These are phyloP conservation scores for Papilio gigon DNA, from an alignment of 2,888 invertebrate species.

Conservation along the genomic window DNA sequence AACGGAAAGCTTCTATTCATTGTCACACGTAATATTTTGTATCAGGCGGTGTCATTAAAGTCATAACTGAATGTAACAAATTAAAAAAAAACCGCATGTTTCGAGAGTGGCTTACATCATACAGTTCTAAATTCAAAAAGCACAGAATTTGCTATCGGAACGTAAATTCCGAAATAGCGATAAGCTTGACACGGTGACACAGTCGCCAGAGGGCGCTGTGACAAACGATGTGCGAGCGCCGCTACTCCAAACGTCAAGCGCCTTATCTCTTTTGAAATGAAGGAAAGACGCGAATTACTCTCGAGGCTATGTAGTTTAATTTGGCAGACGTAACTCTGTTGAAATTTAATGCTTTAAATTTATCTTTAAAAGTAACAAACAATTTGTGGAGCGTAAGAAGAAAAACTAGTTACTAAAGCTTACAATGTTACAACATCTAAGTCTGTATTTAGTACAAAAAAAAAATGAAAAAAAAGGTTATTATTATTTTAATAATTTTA, in stretches of 20 bases:
- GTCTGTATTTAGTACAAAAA: too few species aligned
- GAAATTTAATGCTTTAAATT: conserved; percentile 6
- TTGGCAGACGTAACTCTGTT: conserved; percentile 32
- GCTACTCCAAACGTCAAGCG: conserved; percentile 56
- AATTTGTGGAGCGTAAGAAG: background rate
- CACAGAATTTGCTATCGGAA: conserved; percentile 46
- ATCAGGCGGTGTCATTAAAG: too few species aligned
- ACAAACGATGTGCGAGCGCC: conserved; percentile 61
- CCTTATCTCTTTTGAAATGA: conserved; percentile 55
- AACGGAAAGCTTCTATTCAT: too few species aligned
- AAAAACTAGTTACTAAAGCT: background rate
- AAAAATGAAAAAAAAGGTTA: too few species aligned
- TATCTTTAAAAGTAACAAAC: background rate
- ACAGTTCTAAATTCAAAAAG: conserved; percentile 35
- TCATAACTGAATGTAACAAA: too few species aligned
- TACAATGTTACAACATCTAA: background rate
- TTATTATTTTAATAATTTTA: too few species aligned
- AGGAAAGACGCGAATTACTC: conserved; percentile 43
- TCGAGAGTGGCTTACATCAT: background rate
- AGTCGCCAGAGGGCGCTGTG: conserved; percentile 53
- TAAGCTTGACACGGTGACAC: conserved; percentile 48
- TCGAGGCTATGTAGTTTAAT: conserved; percentile 30
- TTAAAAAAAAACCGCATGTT: background rate
- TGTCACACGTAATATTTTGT: too few species aligned
- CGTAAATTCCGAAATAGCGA: conserved; percentile 49